Percentiles rank a stretch among this genome's conserved stretches.
phyloP scores from a whole-genome alignment of 1,140 invertebrate genomes.

The Cheumatopsyche charites region DNA sequence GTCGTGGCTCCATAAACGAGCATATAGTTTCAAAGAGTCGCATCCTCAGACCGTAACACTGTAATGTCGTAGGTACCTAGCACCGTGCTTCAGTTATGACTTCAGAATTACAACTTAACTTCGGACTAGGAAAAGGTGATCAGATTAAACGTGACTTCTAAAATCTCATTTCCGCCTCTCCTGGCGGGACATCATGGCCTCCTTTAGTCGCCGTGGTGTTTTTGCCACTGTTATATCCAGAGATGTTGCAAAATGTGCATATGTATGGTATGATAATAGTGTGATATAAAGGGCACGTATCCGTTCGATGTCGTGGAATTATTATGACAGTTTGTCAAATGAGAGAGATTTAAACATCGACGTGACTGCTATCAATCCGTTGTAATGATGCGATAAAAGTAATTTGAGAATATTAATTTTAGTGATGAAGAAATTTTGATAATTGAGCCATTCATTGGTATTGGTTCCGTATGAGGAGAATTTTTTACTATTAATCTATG shows the following conservation, averaged over 20 bases:
- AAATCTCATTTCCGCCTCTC: slow-evolving; percentile 16
- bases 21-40: too few relatives aligned
- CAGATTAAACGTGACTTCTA: slow-evolving; percentile 27
- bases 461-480: not conserved
- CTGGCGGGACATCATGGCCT: not conserved
- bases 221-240: too few relatives aligned
- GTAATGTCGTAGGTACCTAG: not conserved
- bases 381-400: slow-evolving; percentile 9
- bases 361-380: slow-evolving; percentile 20
- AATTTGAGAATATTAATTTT: not conserved
- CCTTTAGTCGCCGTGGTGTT: too few relatives aligned
- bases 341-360: not conserved
- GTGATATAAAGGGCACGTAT: not conserved
- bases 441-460: not conserved
- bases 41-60: too few relatives aligned
- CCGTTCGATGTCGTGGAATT: slow-evolving; percentile 8
- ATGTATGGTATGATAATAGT: too few relatives aligned
- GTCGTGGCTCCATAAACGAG: too few relatives aligned
- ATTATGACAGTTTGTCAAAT: slow-evolving; percentile 13
- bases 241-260: too few relatives aligned
- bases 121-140: slow-evolving; percentile 21
- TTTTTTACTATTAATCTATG: too few relatives aligned
- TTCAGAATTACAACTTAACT: slow-evolving; percentile 19
- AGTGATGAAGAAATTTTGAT: not conserved
- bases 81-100: not conserved